Evolutionary conservation across 2,113 vertebrate species (phyloP).

Genomic region (Echinops telfairi): DNA sequence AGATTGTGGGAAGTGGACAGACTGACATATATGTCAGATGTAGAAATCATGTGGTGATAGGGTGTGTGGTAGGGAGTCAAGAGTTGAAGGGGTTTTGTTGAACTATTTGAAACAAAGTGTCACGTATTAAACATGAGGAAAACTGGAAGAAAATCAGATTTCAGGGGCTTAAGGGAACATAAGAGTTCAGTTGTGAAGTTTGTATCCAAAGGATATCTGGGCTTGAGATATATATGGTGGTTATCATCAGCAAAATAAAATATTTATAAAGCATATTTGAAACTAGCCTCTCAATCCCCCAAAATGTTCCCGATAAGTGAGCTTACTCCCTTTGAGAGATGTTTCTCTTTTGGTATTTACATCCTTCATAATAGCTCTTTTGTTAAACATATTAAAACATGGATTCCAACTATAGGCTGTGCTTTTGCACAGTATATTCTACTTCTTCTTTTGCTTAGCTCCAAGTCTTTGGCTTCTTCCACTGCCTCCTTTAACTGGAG

Average conservation of each 20-base stretch:
- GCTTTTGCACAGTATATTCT: background rate
- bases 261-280: too few relatives aligned
- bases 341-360: too few relatives aligned
- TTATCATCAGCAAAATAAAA: too few relatives aligned
- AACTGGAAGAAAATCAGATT: background rate
- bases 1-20: background rate
- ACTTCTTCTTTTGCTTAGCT: background rate
- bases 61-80: background rate
- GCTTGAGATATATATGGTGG: too few relatives aligned
- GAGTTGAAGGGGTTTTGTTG: background rate
- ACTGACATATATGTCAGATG: background rate
- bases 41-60: background rate
- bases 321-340: too few relatives aligned
- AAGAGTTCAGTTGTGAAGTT: background rate
- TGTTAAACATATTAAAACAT: too few relatives aligned
- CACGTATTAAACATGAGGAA: background rate
- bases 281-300: too few relatives aligned
- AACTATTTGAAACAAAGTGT: background rate
- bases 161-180: background rate
- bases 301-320: too few relatives aligned
- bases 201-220: too few relatives aligned
- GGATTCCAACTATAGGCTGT: too few relatives aligned
- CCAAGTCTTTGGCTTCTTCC: background rate
- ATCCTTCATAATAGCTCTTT: too few relatives aligned
- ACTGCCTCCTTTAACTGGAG: background rate